phyloP scores from a whole-genome alignment of 2,113 vertebrate species.

The Takifugu flavidus region DNA sequence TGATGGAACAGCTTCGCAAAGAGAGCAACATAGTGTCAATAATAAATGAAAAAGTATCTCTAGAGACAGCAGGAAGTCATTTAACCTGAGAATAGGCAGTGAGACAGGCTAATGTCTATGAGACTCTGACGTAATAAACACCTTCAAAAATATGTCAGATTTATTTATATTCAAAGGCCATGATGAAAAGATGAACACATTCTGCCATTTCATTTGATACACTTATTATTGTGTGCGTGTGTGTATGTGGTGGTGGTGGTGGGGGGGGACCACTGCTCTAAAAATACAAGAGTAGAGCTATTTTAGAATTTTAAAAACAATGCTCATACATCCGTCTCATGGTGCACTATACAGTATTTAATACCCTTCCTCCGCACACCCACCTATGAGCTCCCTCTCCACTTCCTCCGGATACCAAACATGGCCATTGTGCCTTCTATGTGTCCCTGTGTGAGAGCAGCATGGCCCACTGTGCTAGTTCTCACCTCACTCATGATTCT shows the following conservation, averaged over 20 bases:
- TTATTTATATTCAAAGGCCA: conserved; percentile 4
- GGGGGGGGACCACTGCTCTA: neutral
- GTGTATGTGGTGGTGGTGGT: neutral
- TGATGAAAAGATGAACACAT: neutral
- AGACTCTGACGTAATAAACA: no score
- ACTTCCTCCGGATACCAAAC: conserved; percentile 60
- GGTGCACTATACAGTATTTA: conserved; percentile 26
- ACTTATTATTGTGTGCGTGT: neutral
- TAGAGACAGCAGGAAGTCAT: no score
- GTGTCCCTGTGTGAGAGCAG: conserved; percentile 45
- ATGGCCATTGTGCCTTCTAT: conserved; percentile 52
- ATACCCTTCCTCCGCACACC: conserved; percentile 26
- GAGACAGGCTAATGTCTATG: no score
- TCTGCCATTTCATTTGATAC: conserved; percentile 9
- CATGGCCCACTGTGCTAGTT: conserved; percentile 44
- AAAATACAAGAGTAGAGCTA: conserved; percentile 16
- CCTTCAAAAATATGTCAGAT: no score
- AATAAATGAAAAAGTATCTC: no score
- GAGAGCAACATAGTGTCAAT: no score
- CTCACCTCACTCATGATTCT: conserved; percentile 53
- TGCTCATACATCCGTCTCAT: conserved; percentile 35
- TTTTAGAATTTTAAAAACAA: conserved; percentile 28
- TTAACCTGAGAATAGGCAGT: no score
- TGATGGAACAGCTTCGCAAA: no score
- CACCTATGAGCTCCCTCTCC: conserved; percentile 30